A percentile compares a stretch with the other conserved stretches of the same genome.
phyloP scores from a whole-genome alignment of 2,797 vertebrate species.

The Sebastiscus albofasciatus region DNA sequence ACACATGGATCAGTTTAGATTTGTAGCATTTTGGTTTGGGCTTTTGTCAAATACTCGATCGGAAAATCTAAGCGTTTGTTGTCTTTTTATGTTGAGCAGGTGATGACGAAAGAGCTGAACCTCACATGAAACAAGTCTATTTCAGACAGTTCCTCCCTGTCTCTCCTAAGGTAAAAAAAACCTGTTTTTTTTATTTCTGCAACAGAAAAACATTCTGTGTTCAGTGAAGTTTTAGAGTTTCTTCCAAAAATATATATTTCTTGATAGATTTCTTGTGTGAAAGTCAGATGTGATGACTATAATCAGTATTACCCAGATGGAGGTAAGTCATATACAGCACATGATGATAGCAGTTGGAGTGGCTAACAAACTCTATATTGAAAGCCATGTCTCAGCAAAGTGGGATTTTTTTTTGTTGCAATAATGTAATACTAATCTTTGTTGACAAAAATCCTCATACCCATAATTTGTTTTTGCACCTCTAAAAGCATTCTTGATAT shows the following conservation, averaged over 20 bases:
- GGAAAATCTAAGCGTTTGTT: neutral
- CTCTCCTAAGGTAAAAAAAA: slow-evolving; percentile 86
- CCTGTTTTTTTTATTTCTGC: neutral
- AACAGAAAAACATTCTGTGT: neutral
- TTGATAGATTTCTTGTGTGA: neutral
- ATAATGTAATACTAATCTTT: neutral
- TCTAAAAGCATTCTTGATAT: neutral
- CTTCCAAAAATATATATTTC: neutral
- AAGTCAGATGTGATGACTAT: neutral
- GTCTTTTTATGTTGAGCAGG: slow-evolving; percentile 67
- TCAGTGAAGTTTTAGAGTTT: neutral
- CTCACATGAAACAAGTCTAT: slow-evolving; percentile 86
- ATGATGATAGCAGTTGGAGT: neutral
- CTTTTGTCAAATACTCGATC: neutral
- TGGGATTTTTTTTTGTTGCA: neutral
- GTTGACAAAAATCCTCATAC: neutral
- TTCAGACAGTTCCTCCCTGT: slow-evolving; percentile 91
- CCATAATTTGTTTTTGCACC: neutral
- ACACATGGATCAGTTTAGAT: neutral
- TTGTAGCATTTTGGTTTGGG: neutral
- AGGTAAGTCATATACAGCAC: neutral
- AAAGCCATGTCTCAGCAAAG: neutral
- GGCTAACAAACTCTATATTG: neutral
- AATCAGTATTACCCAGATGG: neutral
- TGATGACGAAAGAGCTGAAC: slow-evolving; percentile 72